Evolutionary conservation across 1,140 invertebrate species (phyloP).

Genomic region (Euglossa dilemma): DNA sequence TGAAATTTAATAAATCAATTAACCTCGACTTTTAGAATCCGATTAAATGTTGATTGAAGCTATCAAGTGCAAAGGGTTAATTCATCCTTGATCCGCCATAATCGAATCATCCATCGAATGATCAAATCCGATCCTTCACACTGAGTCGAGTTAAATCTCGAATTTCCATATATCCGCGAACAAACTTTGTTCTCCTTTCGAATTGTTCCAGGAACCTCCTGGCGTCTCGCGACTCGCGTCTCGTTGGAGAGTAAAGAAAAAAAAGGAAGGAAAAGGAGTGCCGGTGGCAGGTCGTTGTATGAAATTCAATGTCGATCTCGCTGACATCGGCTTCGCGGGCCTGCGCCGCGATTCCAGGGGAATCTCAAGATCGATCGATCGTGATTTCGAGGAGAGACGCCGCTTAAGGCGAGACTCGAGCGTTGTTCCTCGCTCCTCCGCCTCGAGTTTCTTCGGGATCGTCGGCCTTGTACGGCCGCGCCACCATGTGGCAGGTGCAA

Average conservation of each 20-base stretch:
- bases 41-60: no score
- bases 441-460: conserved; percentile 69
- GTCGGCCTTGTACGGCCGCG: conserved; percentile 80
- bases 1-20: no score
- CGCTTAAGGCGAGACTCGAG: conserved; percentile 75
- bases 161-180: background rate
- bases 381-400: conserved; percentile 68
- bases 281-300: conserved; percentile 33
- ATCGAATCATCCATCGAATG: no score
- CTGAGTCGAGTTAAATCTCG: no score
- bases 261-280: no score
- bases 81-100: no score
- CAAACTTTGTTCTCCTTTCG: background rate
- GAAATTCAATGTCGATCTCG: conserved; percentile 56
- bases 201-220: background rate
- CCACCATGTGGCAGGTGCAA: conserved; percentile 75
- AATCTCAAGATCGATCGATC: conserved; percentile 51
- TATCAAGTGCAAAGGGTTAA: no score
- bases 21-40: no score
- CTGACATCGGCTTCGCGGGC: conserved; percentile 23
- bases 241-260: background rate
- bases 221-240: background rate
- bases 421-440: conserved; percentile 66
- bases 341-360: conserved; percentile 18
- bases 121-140: no score